Conservation (phyloP, 2,888 invertebrate species). For the Acleris emargana region DNA sequence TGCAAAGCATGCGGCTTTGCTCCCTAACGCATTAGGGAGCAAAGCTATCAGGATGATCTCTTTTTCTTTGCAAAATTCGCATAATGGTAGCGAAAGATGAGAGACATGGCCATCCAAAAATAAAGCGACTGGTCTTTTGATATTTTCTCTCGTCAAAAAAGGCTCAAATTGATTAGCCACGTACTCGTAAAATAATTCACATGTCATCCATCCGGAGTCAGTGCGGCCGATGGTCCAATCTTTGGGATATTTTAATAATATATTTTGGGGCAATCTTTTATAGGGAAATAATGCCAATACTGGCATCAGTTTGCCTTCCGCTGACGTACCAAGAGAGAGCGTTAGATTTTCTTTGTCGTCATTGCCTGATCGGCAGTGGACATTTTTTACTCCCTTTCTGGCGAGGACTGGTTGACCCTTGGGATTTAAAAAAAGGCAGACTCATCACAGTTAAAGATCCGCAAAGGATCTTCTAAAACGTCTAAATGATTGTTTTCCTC, state of each 20-base stretch:
- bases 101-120: not conserved
- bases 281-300: too few relatives aligned
- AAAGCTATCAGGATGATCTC: too few relatives aligned
- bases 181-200: too few relatives aligned
- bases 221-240: too few relatives aligned
- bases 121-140: not conserved
- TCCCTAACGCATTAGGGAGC: too few relatives aligned
- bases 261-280: not conserved
- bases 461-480: conserved; percentile 4
- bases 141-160: conserved; percentile 12
- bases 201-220: too few relatives aligned
- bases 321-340: not conserved
- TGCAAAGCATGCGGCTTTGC: too few relatives aligned
- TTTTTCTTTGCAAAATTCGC: too few relatives aligned
- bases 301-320: too few relatives aligned
- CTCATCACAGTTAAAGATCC: conserved; percentile 15
- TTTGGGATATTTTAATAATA: conserved; percentile 31
- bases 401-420: conserved; percentile 16
- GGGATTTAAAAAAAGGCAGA: conserved; percentile 18
- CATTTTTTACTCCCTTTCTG: conserved; percentile 19
- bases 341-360: conserved; percentile 16
- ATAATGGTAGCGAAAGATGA: too few relatives aligned
- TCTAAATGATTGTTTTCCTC: not conserved
- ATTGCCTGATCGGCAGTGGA: conserved; percentile 17
- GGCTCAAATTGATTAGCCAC: not conserved